phyloP scores from a whole-genome alignment of 2,113 vertebrate genomes.

The Corydoras sp. region DNA sequence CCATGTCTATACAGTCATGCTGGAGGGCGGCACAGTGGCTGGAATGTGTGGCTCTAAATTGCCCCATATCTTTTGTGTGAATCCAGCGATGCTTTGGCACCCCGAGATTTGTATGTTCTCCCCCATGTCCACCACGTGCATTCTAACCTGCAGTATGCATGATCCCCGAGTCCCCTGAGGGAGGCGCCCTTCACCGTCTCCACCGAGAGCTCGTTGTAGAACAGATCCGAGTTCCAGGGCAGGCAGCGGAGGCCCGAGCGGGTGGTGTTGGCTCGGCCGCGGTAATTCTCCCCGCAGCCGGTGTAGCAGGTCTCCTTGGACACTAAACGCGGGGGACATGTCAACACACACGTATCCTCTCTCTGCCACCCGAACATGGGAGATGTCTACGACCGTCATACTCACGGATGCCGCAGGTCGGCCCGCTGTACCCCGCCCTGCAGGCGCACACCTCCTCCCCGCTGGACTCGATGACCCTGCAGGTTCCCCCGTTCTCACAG shows the following conservation, averaged over 20 bases:
- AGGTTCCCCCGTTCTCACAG: slow-evolving; percentile 78
- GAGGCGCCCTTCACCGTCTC: slow-evolving; percentile 55
- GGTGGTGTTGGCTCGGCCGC: slow-evolving; percentile 65
- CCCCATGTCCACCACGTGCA: neutral
- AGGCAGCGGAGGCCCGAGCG: slow-evolving; percentile 74
- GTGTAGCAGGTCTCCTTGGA: slow-evolving; percentile 65
- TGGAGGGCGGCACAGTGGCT: too few species aligned
- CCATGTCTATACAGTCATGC: too few species aligned
- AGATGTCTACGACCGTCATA: neutral
- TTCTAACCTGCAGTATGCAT: slow-evolving; percentile 82
- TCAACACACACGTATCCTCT: too few species aligned
- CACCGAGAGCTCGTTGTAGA: slow-evolving; percentile 74
- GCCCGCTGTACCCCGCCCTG: slow-evolving; percentile 61
- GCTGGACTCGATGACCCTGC: slow-evolving; percentile 66
- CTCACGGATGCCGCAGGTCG: slow-evolving; percentile 81
- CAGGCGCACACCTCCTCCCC: slow-evolving; percentile 74
- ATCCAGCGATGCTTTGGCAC: too few species aligned
- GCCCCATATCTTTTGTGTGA: too few species aligned
- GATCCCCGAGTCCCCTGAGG: slow-evolving; percentile 73
- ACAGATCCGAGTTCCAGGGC: slow-evolving; percentile 81
- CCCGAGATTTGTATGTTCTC: too few species aligned
- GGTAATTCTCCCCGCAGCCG: slow-evolving; percentile 68
- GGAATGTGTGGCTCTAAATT: too few species aligned
- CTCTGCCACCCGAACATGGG: too few species aligned
- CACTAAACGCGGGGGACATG: slow-evolving; percentile 53